Evolutionary conservation across 2,113 vertebrate species (phyloP), one percentile per base, ranked within the genome.

Genomic region (human (Homo sapiens)): DNA sequence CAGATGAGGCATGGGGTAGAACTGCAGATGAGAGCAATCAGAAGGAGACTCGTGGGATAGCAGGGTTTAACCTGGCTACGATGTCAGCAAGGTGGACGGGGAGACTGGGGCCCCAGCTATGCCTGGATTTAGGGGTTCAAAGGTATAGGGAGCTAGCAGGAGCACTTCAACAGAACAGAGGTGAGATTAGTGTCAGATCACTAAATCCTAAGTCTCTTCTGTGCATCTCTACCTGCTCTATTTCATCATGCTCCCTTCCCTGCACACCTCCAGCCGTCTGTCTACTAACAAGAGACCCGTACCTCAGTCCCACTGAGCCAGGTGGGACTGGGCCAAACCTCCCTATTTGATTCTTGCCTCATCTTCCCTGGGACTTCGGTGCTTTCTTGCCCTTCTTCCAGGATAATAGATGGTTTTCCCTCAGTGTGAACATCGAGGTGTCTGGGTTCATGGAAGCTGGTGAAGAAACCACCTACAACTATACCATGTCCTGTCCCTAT

Each of bases 341-440:
- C 48, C 27, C 48, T n/a, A 4, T 48, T 68, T 20, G 32, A 6
- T 35, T 61, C 70, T 12, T 14, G 6, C 70, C 78, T 48, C 30
- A 7, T 20, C 57, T 48, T 78, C 32, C 20, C 64, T 64, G 40
- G 40, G n/a, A 48, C 25, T 27, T 25, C 0, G 2, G 3, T 14
- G 12, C 6, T 92, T 80, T 50, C 52, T 76, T 35, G 10, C 30
- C 35, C 61, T 70, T 93, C 78, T 87, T 59, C 45, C 84, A 97
- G 98, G 97, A 43, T 87, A 96, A 98, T 70, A 82, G 97, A 81
- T 85, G 96, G 48, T 97, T 98, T 83, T 98, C 97, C 75, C 87
- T 98, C 57, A 76, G 45, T 10, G 86, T 98, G 96, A 97, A 97
- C n/a, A 91, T 98, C 94, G 97, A 98, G 50, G 93, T 98, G 66